A percentile compares a stretch with the other conserved stretches of the same genome.
phyloP scores from a whole-genome alignment of 2,888 invertebrate species.

The Ramazzottius varieornatus region DNA sequence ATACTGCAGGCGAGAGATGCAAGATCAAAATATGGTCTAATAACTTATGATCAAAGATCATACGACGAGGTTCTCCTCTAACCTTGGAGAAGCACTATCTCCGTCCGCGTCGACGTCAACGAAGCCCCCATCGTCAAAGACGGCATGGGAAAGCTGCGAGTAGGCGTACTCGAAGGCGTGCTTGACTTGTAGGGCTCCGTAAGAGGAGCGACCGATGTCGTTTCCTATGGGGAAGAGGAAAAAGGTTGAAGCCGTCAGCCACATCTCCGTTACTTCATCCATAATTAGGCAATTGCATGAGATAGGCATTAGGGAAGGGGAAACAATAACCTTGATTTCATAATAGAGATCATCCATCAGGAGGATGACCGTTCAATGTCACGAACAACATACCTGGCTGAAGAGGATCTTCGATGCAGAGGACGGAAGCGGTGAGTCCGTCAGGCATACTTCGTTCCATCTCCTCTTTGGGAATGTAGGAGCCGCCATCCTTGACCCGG shows the following conservation, averaged over 20 bases:
- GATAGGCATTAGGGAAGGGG: no score
- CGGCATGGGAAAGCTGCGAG: slow-evolving; percentile 33
- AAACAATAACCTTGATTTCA: slow-evolving; percentile 5
- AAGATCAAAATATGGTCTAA: slow-evolving; percentile 2
- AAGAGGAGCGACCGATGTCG: slow-evolving; percentile 89
- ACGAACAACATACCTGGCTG: slow-evolving; percentile 38
- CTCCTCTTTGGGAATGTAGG: slow-evolving; percentile 76
- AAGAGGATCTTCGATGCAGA: slow-evolving; percentile 92
- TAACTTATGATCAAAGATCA: neutral
- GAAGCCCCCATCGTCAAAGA: slow-evolving; percentile 8
- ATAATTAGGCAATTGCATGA: no score
- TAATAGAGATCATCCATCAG: no score
- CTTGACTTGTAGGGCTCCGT: slow-evolving; percentile 64
- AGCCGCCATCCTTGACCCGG: slow-evolving; percentile 67
- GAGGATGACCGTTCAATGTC: no score
- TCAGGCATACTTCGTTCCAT: slow-evolving; percentile 65
- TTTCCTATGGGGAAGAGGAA: slow-evolving; percentile 34
- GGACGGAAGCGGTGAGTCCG: slow-evolving; percentile 58
- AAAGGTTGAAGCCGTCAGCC: slow-evolving; percentile 4
- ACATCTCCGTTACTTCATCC: no score
- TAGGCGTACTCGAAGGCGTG: slow-evolving; percentile 92
- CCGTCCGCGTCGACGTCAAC: slow-evolving; percentile 2
- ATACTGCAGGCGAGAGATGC: slow-evolving; percentile 28
- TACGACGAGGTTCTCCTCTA: no score
- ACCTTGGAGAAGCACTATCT: neutral